These are phyloP conservation scores for Aethes cnicana DNA, from an alignment of 2,888 invertebrate species.

Conservation along the genomic window DNA sequence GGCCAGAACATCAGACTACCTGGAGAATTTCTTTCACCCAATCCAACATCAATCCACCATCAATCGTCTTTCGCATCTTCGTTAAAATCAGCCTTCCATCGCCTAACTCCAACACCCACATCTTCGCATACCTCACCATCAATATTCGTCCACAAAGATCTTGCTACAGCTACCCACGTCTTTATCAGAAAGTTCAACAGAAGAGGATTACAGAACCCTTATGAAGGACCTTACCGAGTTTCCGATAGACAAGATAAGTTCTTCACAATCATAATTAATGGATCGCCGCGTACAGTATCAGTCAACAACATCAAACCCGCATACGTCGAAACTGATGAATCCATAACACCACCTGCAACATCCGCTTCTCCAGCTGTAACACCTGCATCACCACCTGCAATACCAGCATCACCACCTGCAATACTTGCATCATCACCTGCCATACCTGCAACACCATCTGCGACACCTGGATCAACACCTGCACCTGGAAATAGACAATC, in stretches of 20 bases:
- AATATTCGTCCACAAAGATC: too few species aligned
- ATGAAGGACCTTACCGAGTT: not conserved
- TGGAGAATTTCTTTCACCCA: too few species aligned
- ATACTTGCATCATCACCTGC: not conserved
- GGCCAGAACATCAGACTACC: too few species aligned
- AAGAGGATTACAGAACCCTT: not conserved
- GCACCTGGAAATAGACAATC: too few species aligned
- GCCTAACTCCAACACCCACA: too few species aligned
- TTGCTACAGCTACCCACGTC: not conserved
- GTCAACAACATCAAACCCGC: not conserved
- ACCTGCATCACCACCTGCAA: not conserved
- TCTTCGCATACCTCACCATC: too few species aligned
- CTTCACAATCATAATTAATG: not conserved
- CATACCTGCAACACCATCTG: too few species aligned
- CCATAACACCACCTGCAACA: too few species aligned
- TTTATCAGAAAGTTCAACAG: not conserved
- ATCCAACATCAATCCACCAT: too few species aligned
- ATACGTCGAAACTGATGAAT: not conserved
- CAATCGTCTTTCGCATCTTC: too few species aligned
- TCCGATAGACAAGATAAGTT: not conserved
- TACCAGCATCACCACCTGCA: not conserved
- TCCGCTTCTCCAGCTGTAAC: not conserved
- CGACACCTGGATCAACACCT: too few species aligned
- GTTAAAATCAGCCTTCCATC: too few species aligned
- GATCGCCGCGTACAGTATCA: not conserved